Evolutionary conservation across 1,140 invertebrate genomes (phyloP).

Genomic region (Hyles euphorbiae): DNA sequence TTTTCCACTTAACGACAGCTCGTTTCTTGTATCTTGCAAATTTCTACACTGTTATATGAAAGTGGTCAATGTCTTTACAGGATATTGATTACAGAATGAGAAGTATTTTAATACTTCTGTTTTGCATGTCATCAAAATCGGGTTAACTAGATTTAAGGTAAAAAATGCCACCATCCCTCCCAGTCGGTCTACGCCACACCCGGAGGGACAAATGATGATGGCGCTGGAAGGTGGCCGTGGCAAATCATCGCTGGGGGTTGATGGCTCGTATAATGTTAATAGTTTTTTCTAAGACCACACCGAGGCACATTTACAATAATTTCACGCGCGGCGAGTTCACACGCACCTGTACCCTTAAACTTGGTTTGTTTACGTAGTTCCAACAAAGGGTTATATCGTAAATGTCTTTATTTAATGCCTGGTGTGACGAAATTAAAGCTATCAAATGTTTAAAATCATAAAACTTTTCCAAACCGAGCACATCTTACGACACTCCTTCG

Average conservation of each 20-base stretch:
- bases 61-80: too few species aligned
- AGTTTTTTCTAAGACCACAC: conserved; percentile 66
- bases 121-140: too few species aligned
- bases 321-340: conserved; percentile 65
- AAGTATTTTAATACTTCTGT: too few species aligned
- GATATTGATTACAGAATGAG: too few species aligned
- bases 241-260: conserved; percentile 59
- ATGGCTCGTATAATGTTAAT: conserved; percentile 62
- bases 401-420: conserved; percentile 25
- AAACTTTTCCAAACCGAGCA: conserved; percentile 9
- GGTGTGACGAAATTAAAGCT: conserved; percentile 16
- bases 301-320: conserved; percentile 63
- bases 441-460: conserved; percentile 15
- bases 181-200: conserved; percentile 3
- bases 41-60: too few species aligned
- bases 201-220: conserved; percentile 54
- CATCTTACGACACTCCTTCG: conserved; percentile 7
- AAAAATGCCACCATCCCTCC: conserved; percentile 29
- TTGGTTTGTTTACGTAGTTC: conserved; percentile 25
- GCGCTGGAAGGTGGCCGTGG: conserved; percentile 46
- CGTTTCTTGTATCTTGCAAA: too few species aligned
- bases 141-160: not conserved
- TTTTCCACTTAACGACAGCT: too few species aligned
- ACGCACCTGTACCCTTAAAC: conserved; percentile 53
- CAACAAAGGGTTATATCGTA: conserved; percentile 23